Conservation (phyloP, 2,797 vertebrate species). For the Psittacula derbiana region DNA sequence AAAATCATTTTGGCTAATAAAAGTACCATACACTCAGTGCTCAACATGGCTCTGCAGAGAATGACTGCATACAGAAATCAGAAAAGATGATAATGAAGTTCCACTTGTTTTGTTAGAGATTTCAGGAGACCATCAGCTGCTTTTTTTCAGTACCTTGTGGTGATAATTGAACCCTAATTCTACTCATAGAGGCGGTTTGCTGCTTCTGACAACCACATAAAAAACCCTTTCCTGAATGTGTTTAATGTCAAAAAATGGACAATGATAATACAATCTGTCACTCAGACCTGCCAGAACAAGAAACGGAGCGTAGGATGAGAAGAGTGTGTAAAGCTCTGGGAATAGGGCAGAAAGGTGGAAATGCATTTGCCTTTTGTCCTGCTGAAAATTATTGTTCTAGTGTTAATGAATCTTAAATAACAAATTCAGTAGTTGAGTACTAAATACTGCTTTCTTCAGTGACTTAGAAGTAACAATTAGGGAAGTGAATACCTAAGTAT, state of each 20-base stretch:
- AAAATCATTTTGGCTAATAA: background rate
- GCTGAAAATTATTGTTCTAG: background rate
- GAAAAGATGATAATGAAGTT: background rate
- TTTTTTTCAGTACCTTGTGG: background rate
- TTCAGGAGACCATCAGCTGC: background rate
- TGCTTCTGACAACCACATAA: background rate
- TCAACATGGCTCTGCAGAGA: background rate
- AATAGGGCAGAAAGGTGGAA: background rate
- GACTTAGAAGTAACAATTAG: background rate
- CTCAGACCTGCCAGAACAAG: background rate
- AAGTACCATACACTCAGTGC: background rate
- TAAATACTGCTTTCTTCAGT: background rate
- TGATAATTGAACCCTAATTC: background rate
- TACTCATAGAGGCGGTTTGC: background rate
- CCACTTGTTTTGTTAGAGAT: background rate
- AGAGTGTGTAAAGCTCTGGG: background rate
- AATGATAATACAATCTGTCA: background rate
- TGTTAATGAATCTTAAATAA: conserved; percentile 9
- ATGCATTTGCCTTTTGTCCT: background rate
- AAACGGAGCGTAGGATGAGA: background rate
- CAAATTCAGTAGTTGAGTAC: background rate
- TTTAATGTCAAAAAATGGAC: background rate
- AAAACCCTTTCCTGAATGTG: background rate
- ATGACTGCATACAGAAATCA: background rate
- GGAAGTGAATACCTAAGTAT: background rate